Percentiles rank a stretch among this genome's conserved stretches.
Conservation (phyloP, 2,113 vertebrate genomes). For the Cheirogaleus medius region DNA sequence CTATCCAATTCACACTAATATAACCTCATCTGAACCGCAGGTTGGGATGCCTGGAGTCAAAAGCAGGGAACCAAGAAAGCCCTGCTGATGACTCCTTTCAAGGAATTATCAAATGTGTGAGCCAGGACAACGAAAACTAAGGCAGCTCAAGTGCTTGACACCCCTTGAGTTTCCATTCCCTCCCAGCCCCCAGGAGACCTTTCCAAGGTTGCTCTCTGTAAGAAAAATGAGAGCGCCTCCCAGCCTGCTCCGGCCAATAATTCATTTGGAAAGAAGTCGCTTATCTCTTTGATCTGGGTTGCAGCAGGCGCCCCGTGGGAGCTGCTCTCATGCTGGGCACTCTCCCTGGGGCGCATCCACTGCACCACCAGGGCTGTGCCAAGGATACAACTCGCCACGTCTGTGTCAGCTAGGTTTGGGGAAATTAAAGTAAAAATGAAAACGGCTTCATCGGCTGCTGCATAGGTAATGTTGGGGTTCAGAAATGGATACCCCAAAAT, state of each 20-base stretch:
- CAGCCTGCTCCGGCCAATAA: neutral
- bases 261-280: neutral
- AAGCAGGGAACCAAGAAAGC: neutral
- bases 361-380: neutral
- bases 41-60: neutral
- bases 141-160: neutral
- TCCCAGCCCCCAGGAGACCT: neutral
- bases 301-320: neutral
- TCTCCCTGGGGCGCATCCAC: neutral
- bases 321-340: neutral
- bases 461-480: neutral
- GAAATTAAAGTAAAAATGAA: neutral
- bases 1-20: neutral
- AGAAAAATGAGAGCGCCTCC: conserved; percentile 14
- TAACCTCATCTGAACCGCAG: neutral
- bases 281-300: neutral
- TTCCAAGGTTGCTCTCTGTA: neutral
- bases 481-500: neutral
- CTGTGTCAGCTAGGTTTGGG: neutral
- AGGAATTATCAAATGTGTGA: neutral
- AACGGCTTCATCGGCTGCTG: neutral
- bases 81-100: neutral
- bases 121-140: neutral
- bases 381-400: fast-evolving
- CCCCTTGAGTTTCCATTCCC: neutral